These are phyloP conservation scores for Amia ocellicauda DNA, from an alignment of 2,113 vertebrate genomes.

Conservation along the genomic window DNA sequence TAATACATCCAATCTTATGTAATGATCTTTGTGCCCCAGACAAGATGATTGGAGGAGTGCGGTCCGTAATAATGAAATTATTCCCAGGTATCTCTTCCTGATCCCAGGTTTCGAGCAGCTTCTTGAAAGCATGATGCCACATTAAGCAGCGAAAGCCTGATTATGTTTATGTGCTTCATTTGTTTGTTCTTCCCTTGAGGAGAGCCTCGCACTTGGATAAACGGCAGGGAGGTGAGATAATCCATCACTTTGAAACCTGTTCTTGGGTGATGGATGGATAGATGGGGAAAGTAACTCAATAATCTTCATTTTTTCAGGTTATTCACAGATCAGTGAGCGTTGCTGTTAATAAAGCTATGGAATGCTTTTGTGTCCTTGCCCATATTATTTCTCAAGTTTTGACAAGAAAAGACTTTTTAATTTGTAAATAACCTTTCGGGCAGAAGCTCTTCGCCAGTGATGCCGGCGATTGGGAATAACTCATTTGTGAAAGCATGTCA, in stretches of 20 bases:
- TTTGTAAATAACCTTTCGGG: conserved; percentile 62
- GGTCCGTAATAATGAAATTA: too few species aligned
- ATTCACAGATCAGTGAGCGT: conserved; percentile 83
- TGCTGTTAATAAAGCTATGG: conserved; percentile 73
- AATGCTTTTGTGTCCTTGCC: conserved; percentile 74
- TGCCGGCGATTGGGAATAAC: not conserved
- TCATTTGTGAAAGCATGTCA: conserved; percentile 31
- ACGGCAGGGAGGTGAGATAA: conserved; percentile 48
- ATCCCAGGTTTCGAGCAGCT: too few species aligned
- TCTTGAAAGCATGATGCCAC: too few species aligned
- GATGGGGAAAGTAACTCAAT: conserved; percentile 79
- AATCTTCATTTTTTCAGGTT: conserved; percentile 72
- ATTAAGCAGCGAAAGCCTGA: conserved; percentile 19
- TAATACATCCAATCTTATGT: too few species aligned
- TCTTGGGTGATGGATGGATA: conserved; percentile 76
- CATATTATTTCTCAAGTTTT: conserved; percentile 67
- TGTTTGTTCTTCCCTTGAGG: conserved; percentile 45
- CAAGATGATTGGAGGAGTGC: too few species aligned
- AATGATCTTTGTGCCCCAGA: too few species aligned
- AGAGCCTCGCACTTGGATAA: too few species aligned
- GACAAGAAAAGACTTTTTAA: conserved; percentile 65
- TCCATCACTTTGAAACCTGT: conserved; percentile 75
- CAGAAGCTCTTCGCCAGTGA: conserved; percentile 15
- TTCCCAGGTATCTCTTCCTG: too few species aligned
- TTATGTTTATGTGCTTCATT: conserved; percentile 42